phyloP scores from a whole-genome alignment of 2,113 vertebrate genomes.

The Taxidea taxus region DNA sequence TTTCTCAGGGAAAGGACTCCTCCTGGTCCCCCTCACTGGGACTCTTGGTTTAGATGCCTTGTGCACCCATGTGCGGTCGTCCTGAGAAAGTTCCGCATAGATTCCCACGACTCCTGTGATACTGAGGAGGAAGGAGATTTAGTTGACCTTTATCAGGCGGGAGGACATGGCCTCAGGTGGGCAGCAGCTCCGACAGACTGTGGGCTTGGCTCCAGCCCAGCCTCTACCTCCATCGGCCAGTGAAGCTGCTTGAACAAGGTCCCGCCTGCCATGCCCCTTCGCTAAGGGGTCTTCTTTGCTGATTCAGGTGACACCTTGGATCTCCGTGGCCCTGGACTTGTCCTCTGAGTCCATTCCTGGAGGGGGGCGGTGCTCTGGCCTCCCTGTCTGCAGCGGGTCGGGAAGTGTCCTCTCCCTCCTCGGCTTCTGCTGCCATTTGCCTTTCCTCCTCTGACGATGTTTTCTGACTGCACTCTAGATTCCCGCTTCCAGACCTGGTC shows the following conservation, averaged over 20 bases:
- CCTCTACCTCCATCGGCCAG: not conserved
- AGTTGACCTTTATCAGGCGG: not conserved
- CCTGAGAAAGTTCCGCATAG: no score
- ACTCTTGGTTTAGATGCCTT: not conserved
- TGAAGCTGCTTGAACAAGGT: not conserved
- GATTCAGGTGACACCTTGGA: not conserved
- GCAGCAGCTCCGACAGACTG: not conserved
- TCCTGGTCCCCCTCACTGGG: not conserved
- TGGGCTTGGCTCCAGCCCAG: not conserved
- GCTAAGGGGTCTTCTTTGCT: not conserved
- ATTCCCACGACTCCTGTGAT: not conserved
- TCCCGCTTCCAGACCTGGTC: not conserved
- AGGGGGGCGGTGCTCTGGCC: not conserved
- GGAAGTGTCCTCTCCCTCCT: not conserved
- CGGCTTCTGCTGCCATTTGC: not conserved
- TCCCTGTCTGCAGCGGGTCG: not conserved
- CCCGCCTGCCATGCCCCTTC: not conserved
- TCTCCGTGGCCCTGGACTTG: not conserved
- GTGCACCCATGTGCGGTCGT: accelerated
- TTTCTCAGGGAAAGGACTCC: not conserved
- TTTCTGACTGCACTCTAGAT: not conserved
- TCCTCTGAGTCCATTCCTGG: not conserved
- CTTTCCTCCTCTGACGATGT: not conserved
- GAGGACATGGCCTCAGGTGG: not conserved
- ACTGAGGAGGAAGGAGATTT: not conserved